phyloP scores from a whole-genome alignment of 1,140 invertebrate species.

The Brachystomella parvula region DNA sequence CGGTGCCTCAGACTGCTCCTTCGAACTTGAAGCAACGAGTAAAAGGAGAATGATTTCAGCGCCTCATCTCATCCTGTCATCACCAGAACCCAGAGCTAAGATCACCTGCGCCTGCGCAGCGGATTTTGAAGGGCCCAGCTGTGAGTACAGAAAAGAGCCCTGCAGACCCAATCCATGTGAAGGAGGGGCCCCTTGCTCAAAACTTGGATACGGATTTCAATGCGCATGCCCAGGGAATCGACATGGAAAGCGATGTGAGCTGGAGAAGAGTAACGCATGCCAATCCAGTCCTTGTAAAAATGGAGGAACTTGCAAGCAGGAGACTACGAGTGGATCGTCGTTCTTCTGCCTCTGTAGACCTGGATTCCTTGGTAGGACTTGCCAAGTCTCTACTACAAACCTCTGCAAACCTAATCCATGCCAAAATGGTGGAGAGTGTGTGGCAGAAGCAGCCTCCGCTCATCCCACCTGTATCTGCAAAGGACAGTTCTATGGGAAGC shows the following conservation, averaged over 20 bases:
- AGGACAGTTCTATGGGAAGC: slow-evolving; percentile 72
- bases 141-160: slow-evolving; percentile 76
- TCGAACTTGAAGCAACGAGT: slow-evolving; percentile 53
- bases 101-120: slow-evolving; percentile 65
- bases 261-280: slow-evolving; percentile 71
- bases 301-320: slow-evolving; percentile 78
- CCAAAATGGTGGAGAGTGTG: slow-evolving; percentile 71
- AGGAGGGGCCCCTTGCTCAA: slow-evolving; percentile 67
- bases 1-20: slow-evolving; percentile 66
- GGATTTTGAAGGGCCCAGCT: slow-evolving; percentile 45
- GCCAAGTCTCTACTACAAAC: slow-evolving; percentile 63
- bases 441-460: slow-evolving; percentile 55
- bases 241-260: slow-evolving; percentile 74
- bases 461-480: slow-evolving; percentile 75
- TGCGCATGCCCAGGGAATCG: slow-evolving; percentile 67
- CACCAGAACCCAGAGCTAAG: slow-evolving; percentile 65
- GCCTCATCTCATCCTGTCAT: slow-evolving; percentile 66
- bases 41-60: slow-evolving; percentile 59
- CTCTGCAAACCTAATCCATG: slow-evolving; percentile 85
- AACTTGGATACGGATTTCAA: slow-evolving; percentile 70
- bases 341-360: slow-evolving; percentile 77
- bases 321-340: slow-evolving; percentile 68
- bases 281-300: slow-evolving; percentile 75
- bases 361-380: slow-evolving; percentile 78
- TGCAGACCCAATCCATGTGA: slow-evolving; percentile 84